Conservation (phyloP, 2,113 vertebrate species). For the Cephalophus harveyi region DNA sequence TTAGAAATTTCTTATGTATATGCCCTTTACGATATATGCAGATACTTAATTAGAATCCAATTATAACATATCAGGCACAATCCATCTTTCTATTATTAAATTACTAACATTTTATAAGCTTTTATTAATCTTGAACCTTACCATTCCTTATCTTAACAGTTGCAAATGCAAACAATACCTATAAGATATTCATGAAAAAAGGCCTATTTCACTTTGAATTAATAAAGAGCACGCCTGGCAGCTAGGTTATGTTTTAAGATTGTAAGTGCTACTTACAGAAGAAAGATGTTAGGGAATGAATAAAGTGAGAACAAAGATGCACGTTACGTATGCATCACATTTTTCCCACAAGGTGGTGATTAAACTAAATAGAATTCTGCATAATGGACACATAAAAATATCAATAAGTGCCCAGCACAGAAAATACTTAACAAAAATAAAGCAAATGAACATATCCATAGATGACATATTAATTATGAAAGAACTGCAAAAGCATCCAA, state of each 20-base stretch:
- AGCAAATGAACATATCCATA: slow-evolving; percentile 59
- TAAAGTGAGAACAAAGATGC: slow-evolving; percentile 56
- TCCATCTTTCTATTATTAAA: neutral
- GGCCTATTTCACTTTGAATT: neutral
- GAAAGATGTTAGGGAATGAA: neutral
- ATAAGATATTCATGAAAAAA: neutral
- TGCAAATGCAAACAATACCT: neutral
- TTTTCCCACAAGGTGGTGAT: slow-evolving; percentile 43
- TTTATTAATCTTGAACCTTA: neutral
- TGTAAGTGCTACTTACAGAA: neutral
- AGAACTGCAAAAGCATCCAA: slow-evolving; percentile 67
- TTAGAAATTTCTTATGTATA: slow-evolving; percentile 17
- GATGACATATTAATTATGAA: slow-evolving; percentile 16
- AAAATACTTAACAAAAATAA: slow-evolving; percentile 65
- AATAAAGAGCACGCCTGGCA: neutral
- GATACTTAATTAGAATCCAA: slow-evolving; percentile 38
- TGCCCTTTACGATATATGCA: neutral
- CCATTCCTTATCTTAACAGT: neutral
- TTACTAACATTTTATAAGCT: slow-evolving; percentile 41
- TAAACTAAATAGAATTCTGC: slow-evolving; percentile 60
- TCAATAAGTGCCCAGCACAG: slow-evolving; percentile 30
- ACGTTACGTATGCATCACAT: neutral
- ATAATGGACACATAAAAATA: slow-evolving; percentile 55
- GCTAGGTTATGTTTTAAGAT: neutral
- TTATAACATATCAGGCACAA: neutral